Base-by-base conservation (phyloP, 1,140 invertebrate species). In the Dysdera silvatica region DNA sequence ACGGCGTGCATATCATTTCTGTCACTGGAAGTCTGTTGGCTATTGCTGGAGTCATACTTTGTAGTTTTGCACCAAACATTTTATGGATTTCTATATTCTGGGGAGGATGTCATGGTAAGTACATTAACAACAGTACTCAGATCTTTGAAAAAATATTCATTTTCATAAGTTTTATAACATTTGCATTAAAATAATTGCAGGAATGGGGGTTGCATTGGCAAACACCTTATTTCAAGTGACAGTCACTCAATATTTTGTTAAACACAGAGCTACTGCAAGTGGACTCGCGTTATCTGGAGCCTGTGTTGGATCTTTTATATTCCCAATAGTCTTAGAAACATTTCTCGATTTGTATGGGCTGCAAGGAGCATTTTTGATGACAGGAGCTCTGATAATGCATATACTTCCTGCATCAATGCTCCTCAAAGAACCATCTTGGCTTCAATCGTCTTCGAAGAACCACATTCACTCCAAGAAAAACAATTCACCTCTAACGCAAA, bases 351-450 rank as follows among this genome's bases (percentile, higher is more conserved):
- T 57, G 6, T 67, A 67, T 29, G 51, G 62, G 14, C 37, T 70
- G 1, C 35, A 61, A 14, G 74, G 74, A 4, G 67, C 72, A 6
- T 67, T 89, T 7, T 74, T 89, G 0, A 75, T 89, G 4, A 83
- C 91, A 77, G 88, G 88, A 4, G 89, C 84, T 24, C 76, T 91
- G 3, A 86, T 87, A 51, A 74, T 93, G n/a, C 88, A 92, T 72
- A 86, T 88, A 1, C 87, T 87, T 81, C 86, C 89, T 2, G 86
- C 86, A 12, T 86, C 85, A 0, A 82, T 83, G 23, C 81, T 88
- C 0, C 87, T 87, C 69, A 79, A 85, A 48, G 88, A 88, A 7
- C 52, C 65, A 1, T 32, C 51, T 7, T 53, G 51, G 51, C 20
- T 33, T 26, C 26, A 28, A 49, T n/a, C n/a, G n/a, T n/a, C n/a